Evolutionary conservation across 2,113 vertebrate species (phyloP).

Genomic region (Podilymbus podiceps): DNA sequence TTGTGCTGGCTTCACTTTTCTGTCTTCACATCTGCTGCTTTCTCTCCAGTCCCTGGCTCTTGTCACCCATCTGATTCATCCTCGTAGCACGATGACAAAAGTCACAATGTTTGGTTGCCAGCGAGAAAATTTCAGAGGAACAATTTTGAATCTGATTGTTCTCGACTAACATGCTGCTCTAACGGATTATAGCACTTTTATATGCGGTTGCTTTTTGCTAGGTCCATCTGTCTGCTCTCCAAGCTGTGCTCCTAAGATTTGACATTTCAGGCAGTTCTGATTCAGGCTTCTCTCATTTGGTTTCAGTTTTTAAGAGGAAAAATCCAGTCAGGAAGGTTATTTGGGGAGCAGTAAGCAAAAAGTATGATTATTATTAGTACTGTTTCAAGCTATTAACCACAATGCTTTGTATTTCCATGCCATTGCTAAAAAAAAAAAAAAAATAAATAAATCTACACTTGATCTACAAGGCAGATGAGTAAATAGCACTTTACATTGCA

Average conservation of each 20-base stretch:
- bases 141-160: conserved; percentile 70
- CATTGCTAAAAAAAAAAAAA: not conserved
- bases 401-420: not conserved
- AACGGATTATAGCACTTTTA: conserved; percentile 66
- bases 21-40: conserved; percentile 66
- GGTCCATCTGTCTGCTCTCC: conserved; percentile 66
- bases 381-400: not conserved
- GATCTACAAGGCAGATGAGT: not conserved
- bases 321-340: conserved; percentile 11
- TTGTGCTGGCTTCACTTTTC: conserved; percentile 51
- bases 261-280: conserved; percentile 66
- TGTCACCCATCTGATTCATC: conserved; percentile 68
- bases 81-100: conserved; percentile 62
- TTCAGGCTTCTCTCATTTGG: conserved; percentile 42
- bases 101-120: conserved; percentile 70
- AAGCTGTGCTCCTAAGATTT: conserved; percentile 65
- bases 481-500: not conserved
- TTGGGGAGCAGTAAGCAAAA: conserved; percentile 7
- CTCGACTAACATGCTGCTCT: conserved; percentile 65
- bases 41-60: conserved; percentile 60
- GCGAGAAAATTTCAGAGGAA: conserved; percentile 67
- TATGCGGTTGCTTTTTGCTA: conserved; percentile 56
- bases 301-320: conserved; percentile 43
- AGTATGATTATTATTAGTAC: conserved; percentile 8
- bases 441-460: not conserved